Evolutionary conservation across 2,888 invertebrate species (phyloP).

Genomic region (Torymus texanus): DNA sequence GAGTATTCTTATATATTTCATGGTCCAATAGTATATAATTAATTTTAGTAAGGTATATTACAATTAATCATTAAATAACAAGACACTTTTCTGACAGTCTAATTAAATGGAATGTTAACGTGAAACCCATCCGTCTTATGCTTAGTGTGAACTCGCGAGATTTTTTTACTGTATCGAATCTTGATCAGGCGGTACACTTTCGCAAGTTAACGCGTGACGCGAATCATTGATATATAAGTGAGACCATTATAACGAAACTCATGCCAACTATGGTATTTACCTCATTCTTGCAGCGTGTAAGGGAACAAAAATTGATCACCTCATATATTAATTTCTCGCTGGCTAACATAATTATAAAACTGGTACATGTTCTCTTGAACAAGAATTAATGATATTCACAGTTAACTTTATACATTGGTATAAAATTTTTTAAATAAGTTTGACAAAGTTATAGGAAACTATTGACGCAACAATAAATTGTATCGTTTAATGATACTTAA

Average conservation of each 20-base stretch:
- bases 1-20: no score
- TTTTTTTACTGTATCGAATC: constrained; percentile 3
- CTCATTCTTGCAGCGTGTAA: constrained; percentile 26
- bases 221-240: constrained; percentile 40
- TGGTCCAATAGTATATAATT: no score
- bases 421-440: no score
- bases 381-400: no score
- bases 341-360: constrained; percentile 15
- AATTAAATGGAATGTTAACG: neutral
- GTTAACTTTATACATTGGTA: no score
- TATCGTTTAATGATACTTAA: no score
- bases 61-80: no score
- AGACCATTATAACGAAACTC: constrained; percentile 14
- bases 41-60: no score
- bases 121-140: constrained; percentile 3
- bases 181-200: constrained; percentile 13
- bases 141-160: neutral
- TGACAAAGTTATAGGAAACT: no score
- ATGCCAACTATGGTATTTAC: constrained; percentile 29
- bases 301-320: constrained; percentile 16
- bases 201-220: constrained; percentile 35
- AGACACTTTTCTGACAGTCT: no score
- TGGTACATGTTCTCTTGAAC: neutral
- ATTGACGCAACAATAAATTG: no score
- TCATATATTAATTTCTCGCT: neutral